Evolutionary conservation across 1,140 invertebrate species (phyloP).

Genomic region (Rhagoletis pomonella): DNA sequence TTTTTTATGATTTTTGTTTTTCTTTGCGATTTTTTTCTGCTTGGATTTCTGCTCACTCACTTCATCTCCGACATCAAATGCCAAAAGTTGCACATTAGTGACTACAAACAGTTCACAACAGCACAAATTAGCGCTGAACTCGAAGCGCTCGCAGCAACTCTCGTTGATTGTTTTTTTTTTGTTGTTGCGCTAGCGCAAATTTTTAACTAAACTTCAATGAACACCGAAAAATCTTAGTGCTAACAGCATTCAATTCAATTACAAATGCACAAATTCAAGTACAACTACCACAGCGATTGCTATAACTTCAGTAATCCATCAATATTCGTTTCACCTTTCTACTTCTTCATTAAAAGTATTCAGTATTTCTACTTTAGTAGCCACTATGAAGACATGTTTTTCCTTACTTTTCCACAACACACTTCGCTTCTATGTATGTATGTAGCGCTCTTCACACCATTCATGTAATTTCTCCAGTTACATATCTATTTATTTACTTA

Average conservation of each 20-base stretch:
- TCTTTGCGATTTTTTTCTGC: not conserved
- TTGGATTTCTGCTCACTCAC: not conserved
- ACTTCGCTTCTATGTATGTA: not conserved
- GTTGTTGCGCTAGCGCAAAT: not conserved
- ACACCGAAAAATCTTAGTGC: not conserved
- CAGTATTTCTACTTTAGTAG: not conserved
- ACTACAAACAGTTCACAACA: slow-evolving; percentile 22
- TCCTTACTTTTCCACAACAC: not conserved
- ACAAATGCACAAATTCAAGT: not conserved
- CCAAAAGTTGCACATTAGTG: slow-evolving; percentile 21
- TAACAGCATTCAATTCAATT: not conserved
- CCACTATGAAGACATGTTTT: not conserved
- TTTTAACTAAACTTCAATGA: not conserved
- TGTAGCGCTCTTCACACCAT: slow-evolving; percentile 25
- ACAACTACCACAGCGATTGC: not conserved
- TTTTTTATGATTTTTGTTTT: not conserved
- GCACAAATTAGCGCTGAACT: not conserved
- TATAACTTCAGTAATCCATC: not conserved
- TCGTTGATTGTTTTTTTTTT: not conserved
- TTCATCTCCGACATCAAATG: slow-evolving; percentile 32
- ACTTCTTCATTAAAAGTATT: not conserved
- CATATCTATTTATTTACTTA: not conserved
- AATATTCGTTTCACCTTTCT: not conserved
- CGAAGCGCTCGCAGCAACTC: not conserved
- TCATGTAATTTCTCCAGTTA: slow-evolving; percentile 17